These are phyloP conservation scores for Orientallactaga sibirica DNA, from an alignment of 2,797 vertebrate species.

Conservation along the genomic window DNA sequence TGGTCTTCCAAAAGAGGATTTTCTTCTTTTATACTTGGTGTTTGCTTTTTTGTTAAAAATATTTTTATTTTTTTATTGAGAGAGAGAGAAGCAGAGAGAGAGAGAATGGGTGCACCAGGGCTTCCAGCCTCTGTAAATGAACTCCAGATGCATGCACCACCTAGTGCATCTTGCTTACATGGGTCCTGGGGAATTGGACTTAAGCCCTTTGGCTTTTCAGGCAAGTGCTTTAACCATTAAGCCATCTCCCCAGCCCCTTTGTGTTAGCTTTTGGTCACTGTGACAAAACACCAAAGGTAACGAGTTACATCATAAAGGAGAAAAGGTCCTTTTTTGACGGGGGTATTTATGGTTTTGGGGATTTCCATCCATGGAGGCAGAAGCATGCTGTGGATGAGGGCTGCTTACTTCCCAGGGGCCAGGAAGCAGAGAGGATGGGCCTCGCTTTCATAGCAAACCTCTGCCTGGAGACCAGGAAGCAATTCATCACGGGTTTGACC, in stretches of 20 bases:
- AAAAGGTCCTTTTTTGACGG: background rate
- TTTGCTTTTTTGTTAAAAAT: too few relatives aligned
- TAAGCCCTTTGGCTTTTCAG: too few relatives aligned
- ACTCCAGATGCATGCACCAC: too few relatives aligned
- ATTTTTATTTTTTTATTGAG: too few relatives aligned
- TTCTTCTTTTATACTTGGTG: background rate
- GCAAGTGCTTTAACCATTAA: too few relatives aligned
- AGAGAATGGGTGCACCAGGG: too few relatives aligned
- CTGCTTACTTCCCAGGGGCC: background rate
- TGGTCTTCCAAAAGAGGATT: background rate
- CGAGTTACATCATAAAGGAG: background rate
- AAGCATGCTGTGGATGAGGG: background rate
- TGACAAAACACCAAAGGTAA: background rate
- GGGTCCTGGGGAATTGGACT: too few relatives aligned
- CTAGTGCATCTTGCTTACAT: too few relatives aligned
- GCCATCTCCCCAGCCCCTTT: too few relatives aligned
- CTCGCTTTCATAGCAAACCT: background rate
- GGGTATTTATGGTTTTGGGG: background rate
- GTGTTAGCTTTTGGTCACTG: background rate
- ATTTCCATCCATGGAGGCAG: background rate
- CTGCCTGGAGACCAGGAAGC: background rate
- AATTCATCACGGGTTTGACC: background rate
- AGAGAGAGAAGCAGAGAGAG: too few relatives aligned
- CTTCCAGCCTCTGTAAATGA: too few relatives aligned
- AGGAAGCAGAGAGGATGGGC: background rate